Evolutionary conservation across 2,113 vertebrate species (phyloP).

Genomic region (Thryonomys swinderianus): DNA sequence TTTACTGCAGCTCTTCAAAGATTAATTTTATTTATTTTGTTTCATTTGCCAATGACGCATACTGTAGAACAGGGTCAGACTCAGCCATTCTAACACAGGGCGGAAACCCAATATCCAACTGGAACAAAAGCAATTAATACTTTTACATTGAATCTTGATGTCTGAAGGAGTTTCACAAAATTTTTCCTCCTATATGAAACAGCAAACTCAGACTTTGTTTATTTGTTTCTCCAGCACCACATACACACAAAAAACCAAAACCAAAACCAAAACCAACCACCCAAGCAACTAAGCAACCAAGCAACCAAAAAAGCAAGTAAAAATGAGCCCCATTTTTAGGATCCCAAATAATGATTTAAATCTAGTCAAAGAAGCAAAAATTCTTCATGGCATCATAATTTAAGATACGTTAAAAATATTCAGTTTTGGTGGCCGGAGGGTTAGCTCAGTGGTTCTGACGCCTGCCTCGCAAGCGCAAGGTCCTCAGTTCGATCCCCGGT

Average conservation of each 20-base stretch:
- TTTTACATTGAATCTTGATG: background rate
- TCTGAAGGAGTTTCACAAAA: background rate
- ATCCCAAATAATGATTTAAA: background rate
- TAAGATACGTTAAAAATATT: background rate
- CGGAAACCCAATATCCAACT: background rate
- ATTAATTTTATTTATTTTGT: slow-evolving; percentile 74
- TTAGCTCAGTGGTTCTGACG: no score
- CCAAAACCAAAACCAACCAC: no score
- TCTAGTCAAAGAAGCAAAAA: background rate
- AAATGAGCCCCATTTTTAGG: background rate
- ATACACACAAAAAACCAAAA: no score
- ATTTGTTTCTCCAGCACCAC: no score
- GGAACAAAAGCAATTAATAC: slow-evolving; percentile 35
- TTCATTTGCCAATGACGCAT: slow-evolving; percentile 48
- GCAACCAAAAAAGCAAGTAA: no score
- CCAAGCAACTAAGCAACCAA: no score
- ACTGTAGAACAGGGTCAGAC: slow-evolving; percentile 36
- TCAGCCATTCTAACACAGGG: slow-evolving; percentile 20
- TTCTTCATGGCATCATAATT: background rate
- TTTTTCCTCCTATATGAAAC: background rate
- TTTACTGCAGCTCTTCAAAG: slow-evolving; percentile 71
- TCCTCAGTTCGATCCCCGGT: no score
- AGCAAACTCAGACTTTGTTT: background rate
- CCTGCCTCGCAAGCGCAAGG: no score
- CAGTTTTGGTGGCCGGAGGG: no score